phyloP scores from a whole-genome alignment of 2,888 invertebrate species.

The Mantis religiosa region DNA sequence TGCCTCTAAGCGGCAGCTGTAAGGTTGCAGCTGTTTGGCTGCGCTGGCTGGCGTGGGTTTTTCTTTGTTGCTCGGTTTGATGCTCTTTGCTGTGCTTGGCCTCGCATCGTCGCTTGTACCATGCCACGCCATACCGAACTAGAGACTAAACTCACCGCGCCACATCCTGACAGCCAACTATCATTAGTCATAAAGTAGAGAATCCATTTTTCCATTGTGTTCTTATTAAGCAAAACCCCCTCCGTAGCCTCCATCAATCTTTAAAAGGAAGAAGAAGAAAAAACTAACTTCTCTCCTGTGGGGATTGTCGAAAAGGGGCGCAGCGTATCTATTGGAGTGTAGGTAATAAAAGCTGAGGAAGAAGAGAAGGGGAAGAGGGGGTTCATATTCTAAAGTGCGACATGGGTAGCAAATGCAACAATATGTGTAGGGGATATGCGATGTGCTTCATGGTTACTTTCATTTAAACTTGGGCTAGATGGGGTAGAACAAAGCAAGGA shows the following conservation, averaged over 20 bases:
- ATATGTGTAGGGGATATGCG: neutral
- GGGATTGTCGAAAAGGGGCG: constrained; percentile 4
- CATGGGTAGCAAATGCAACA: constrained; percentile 8
- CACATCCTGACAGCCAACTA: constrained; percentile 31
- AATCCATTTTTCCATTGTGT: constrained; percentile 34
- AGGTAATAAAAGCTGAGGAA: constrained; percentile 23
- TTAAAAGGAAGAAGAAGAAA: constrained; percentile 1
- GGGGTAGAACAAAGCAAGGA: neutral
- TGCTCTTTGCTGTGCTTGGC: constrained; percentile 20
- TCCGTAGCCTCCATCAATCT: constrained; percentile 31
- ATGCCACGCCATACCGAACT: neutral
- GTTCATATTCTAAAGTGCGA: neutral
- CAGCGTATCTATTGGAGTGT: constrained; percentile 19
- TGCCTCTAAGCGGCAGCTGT: neutral
- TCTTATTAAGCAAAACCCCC: constrained; percentile 32
- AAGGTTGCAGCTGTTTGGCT: neutral
- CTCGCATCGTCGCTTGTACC: constrained; percentile 18
- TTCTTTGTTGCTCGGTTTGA: neutral
- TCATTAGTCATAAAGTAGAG: constrained; percentile 34
- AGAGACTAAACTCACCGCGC: neutral
- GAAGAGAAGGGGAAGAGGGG: neutral
- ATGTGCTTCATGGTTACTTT: constrained; percentile 1
- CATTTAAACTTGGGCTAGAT: neutral
- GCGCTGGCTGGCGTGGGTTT: constrained; percentile 4
- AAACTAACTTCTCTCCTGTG: constrained; percentile 21